Percentiles rank a stretch among this genome's conserved stretches.
phyloP scores from a whole-genome alignment of 1,140 invertebrate genomes.

The Aphaenogaster floridana region DNA sequence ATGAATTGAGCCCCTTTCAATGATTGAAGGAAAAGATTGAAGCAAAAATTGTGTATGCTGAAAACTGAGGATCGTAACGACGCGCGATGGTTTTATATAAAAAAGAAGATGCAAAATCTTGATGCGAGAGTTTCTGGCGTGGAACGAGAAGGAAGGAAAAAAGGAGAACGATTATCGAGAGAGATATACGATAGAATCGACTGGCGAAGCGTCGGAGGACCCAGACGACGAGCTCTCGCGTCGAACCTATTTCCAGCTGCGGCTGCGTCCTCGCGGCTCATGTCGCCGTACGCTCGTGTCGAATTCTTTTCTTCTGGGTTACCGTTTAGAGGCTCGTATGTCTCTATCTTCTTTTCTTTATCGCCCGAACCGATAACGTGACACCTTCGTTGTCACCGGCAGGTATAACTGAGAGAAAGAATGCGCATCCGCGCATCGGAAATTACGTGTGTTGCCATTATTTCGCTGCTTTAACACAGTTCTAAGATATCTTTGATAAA shows the following conservation, averaged over 20 bases:
- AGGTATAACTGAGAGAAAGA: not conserved
- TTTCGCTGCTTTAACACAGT: not conserved
- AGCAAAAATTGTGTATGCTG: not conserved
- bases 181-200: slow-evolving; percentile 42
- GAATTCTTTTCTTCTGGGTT: slow-evolving; percentile 55
- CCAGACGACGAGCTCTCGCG: slow-evolving; percentile 71
- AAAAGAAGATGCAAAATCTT: not conserved
- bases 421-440: not conserved
- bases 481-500: not conserved
- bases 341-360: not conserved
- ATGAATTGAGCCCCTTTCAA: not conserved
- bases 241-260: slow-evolving; percentile 75
- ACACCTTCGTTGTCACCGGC: not conserved
- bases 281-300: slow-evolving; percentile 49
- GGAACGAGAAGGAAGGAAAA: not conserved
- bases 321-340: slow-evolving; percentile 4
- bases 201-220: slow-evolving; percentile 46
- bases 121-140: not conserved
- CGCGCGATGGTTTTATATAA: not conserved
- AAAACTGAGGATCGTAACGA: not conserved
- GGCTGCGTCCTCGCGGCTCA: slow-evolving; percentile 66
- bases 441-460: not conserved
- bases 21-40: not conserved
- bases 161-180: slow-evolving; percentile 32
- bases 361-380: not conserved